phyloP scores from a whole-genome alignment of 2,113 vertebrate species.

The Plotosus lineatus region DNA sequence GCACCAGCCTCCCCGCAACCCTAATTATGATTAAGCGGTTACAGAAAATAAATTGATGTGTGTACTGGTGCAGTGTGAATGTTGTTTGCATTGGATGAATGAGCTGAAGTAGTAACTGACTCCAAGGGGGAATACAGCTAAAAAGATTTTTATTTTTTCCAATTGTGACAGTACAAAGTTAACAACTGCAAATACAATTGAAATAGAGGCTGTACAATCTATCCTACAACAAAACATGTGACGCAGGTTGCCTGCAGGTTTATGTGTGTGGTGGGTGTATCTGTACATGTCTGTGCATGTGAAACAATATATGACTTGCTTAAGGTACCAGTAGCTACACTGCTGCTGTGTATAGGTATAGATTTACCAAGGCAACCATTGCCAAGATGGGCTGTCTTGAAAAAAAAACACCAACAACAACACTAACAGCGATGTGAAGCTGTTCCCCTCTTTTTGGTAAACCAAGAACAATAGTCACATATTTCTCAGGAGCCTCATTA shows the following conservation, averaged over 20 bases:
- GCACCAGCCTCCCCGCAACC: too few relatives aligned
- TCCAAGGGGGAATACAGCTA: slow-evolving; percentile 71
- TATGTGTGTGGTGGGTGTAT: not conserved
- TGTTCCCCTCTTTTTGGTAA: slow-evolving; percentile 2
- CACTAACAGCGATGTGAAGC: not conserved
- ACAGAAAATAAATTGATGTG: too few relatives aligned
- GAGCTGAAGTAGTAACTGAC: too few relatives aligned
- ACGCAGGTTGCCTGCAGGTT: not conserved
- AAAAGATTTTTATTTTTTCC: slow-evolving; percentile 76
- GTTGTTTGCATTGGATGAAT: too few relatives aligned
- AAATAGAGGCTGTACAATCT: slow-evolving; percentile 64
- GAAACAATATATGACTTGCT: slow-evolving; percentile 62
- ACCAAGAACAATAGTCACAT: not conserved
- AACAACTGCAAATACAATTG: slow-evolving; percentile 76
- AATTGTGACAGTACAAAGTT: slow-evolving; percentile 76
- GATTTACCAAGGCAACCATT: slow-evolving; percentile 75
- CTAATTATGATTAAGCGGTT: too few relatives aligned
- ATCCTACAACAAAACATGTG: slow-evolving; percentile 64
- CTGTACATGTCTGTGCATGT: not conserved
- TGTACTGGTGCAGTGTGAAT: too few relatives aligned
- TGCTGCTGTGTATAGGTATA: slow-evolving; percentile 70
- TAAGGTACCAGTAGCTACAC: slow-evolving; percentile 71
- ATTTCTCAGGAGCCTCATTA: not conserved
- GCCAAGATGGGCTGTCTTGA: slow-evolving; percentile 65
- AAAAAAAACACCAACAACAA: not conserved